phyloP scores from a whole-genome alignment of 64 coral and sea anemone genomes.

The Dendrophyllia cribrosa region DNA sequence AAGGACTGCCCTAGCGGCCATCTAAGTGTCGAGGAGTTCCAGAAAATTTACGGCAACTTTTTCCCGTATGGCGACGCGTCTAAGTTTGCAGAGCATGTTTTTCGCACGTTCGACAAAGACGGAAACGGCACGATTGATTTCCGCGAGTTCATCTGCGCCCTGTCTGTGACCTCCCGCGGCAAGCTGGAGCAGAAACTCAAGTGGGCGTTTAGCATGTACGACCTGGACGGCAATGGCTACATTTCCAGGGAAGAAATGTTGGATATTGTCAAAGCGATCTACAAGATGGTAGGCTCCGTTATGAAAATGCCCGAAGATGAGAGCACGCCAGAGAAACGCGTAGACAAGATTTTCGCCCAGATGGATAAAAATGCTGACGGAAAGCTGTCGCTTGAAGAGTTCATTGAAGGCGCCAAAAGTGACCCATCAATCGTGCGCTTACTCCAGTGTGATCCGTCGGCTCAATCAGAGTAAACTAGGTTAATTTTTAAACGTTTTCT shows the following conservation, averaged over 20 bases:
- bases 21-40: slow-evolving; percentile 77
- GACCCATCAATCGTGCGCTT: slow-evolving; percentile 74
- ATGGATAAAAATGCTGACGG: slow-evolving; percentile 81
- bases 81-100: slow-evolving; percentile 80
- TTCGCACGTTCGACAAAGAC: slow-evolving; percentile 79
- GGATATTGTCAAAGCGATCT: slow-evolving; percentile 73
- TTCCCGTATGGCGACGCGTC: slow-evolving; percentile 87
- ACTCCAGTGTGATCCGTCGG: slow-evolving; percentile 61
- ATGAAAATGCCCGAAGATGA: slow-evolving; percentile 86
- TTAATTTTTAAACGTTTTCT: no score
- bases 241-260: slow-evolving; percentile 79
- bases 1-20: slow-evolving; percentile 72
- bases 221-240: slow-evolving; percentile 78
- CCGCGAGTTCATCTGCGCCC: slow-evolving; percentile 80
- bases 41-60: slow-evolving; percentile 84
- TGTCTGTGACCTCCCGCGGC: slow-evolving; percentile 81
- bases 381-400: slow-evolving; percentile 59
- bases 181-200: slow-evolving; percentile 78
- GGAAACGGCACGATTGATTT: slow-evolving; percentile 75
- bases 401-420: slow-evolving; percentile 75
- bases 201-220: slow-evolving; percentile 93
- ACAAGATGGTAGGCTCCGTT: slow-evolving; percentile 76
- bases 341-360: slow-evolving; percentile 74
- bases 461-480: not conserved
- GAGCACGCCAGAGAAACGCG: slow-evolving; percentile 77